Conservation (phyloP, 1,140 invertebrate species). For the Caenorhabditis tropicalis region DNA sequence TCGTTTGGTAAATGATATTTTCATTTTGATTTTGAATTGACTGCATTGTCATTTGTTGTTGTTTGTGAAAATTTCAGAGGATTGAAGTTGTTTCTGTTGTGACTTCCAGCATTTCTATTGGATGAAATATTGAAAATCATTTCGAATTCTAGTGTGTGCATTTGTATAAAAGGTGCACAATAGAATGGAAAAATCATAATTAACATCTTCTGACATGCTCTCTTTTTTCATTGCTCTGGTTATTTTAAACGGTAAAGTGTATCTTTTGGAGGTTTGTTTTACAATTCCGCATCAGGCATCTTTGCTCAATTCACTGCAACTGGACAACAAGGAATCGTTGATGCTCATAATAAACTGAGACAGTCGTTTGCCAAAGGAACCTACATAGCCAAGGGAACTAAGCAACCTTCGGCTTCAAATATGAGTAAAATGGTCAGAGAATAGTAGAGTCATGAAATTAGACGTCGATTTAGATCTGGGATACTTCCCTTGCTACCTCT, state of each 20-base stretch:
- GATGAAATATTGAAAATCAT: no score
- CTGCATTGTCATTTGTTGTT: no score
- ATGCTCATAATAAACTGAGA: constrained; percentile 11
- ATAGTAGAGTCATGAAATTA: no score
- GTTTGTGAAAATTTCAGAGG: no score
- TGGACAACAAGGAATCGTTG: not conserved
- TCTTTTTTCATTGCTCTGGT: not conserved
- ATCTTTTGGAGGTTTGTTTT: not conserved
- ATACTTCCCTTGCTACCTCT: not conserved
- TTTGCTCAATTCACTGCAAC: not conserved
- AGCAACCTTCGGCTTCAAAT: not conserved
- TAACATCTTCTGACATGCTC: no score
- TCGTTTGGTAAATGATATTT: no score
- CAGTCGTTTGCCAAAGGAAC: not conserved
- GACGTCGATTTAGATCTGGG: not conserved
- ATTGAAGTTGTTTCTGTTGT: no score
- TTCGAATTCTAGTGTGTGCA: no score
- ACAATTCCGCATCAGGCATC: not conserved
- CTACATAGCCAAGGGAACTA: not conserved
- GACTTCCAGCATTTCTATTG: no score
- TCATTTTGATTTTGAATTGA: no score
- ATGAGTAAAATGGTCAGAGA: constrained; percentile 23
- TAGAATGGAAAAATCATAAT: not conserved
- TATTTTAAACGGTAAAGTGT: not conserved
- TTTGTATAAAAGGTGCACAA: no score